Evolutionary conservation across 2,888 invertebrate species (phyloP), one percentile per base, ranked within the genome.

Genomic region (Acanthosepion pharaonis): DNA sequence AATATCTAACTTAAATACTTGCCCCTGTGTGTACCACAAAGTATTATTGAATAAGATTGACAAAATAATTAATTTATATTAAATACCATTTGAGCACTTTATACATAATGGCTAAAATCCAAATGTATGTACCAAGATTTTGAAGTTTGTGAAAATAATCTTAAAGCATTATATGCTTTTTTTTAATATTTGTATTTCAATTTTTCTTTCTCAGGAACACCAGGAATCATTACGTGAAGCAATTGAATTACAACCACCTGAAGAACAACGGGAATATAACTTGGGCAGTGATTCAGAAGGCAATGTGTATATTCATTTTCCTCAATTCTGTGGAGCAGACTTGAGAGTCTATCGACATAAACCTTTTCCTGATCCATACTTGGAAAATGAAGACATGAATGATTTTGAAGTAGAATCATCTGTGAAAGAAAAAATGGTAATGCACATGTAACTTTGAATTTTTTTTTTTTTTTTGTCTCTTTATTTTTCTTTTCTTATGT

Each of bases 181-280:
- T 11, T 59, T 59, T n/a, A 42, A 91, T 53, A n/a, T 28, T 91
- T 59, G 20, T 20, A 23, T 23, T 23, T 59, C 55, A 18, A 23
- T 33, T 53, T 48, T 92, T 91, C 33, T 95, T 51, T 94, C 64
- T 20, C 96, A 98, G 98, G 98, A 98, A 96, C 97, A 97, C 15
- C 98, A 98, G 95, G 98, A 98, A 96, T 97, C 97, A 1, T 96
- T 98, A 64, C 97, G 98, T 95, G 98, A 98, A 92, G 97, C 97
- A 91, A 97, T 98, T 33, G 97, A 97, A 49, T 97, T 97, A 18
- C 97, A 98, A 95, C 97, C 97, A 5, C 97, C 97, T 94, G 97
- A 97, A 49, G 97, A 98, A 95, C 97, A 97, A 95, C 96, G 97
- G 91, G 98, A 98, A 95, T 97, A 97, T 78, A 95, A 97, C 94